phyloP scores from a whole-genome alignment of 2,888 invertebrate species.

The Hydrotaea cyrtoneurina region DNA sequence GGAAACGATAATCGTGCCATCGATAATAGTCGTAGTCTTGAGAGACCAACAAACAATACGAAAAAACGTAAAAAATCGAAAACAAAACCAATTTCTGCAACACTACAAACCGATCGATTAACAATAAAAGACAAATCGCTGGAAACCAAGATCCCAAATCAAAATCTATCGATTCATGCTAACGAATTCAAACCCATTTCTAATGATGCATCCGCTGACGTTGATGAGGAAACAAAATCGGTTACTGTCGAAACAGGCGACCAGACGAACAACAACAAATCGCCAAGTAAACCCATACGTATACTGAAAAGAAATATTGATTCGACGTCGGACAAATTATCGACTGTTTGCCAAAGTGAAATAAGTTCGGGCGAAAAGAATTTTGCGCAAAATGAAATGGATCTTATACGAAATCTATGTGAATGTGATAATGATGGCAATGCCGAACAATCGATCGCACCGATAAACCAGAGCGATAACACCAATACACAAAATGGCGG shows the following conservation, averaged over 20 bases:
- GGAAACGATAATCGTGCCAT: neutral
- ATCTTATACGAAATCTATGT: neutral
- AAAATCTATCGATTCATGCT: too few relatives aligned
- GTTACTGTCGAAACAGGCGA: too few relatives aligned
- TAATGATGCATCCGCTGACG: too few relatives aligned
- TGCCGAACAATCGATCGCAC: neutral
- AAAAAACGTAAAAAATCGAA: conserved; percentile 55
- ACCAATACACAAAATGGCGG: neutral
- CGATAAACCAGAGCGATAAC: neutral
- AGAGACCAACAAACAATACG: neutral
- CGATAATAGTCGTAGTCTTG: neutral
- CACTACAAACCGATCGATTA: neutral
- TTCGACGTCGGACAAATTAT: neutral
- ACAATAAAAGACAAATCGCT: conserved; percentile 17
- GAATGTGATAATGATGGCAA: neutral
- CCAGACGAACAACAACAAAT: neutral
- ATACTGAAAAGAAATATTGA: neutral
- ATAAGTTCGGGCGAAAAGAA: neutral
- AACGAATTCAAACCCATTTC: too few relatives aligned
- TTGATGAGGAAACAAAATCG: too few relatives aligned
- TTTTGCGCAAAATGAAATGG: conserved; percentile 37
- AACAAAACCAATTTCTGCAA: conserved; percentile 30
- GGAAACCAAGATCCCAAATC: too few relatives aligned
- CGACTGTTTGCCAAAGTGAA: neutral
- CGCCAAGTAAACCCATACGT: neutral